phyloP scores from a whole-genome alignment of 2,797 vertebrate genomes.

The Pseudochirops cupreus region DNA sequence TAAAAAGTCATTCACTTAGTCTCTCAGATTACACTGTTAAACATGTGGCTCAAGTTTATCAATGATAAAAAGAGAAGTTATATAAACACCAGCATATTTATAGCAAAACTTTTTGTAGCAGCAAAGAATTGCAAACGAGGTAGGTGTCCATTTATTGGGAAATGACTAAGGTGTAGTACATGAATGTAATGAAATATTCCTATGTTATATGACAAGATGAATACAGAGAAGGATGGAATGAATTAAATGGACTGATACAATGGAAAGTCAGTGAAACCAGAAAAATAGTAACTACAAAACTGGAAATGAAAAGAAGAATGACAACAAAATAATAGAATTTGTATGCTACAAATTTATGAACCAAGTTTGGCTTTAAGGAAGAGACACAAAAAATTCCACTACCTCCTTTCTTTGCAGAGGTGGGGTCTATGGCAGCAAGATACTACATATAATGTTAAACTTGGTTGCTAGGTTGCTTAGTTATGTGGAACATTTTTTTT shows the following conservation, averaged over 20 bases:
- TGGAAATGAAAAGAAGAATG: background rate
- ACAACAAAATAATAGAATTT: background rate
- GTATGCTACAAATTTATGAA: background rate
- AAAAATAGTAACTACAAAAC: background rate
- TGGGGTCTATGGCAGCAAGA: background rate
- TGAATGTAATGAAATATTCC: background rate
- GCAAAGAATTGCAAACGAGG: background rate
- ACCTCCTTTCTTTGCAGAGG: background rate
- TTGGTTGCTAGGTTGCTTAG: background rate
- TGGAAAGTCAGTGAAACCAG: background rate
- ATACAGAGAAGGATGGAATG: background rate
- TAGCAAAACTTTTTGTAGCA: background rate
- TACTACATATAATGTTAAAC: background rate
- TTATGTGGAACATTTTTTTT: background rate
- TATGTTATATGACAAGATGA: background rate
- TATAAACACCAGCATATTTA: background rate
- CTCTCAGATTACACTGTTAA: background rate
- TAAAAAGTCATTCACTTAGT: background rate
- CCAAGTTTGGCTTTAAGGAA: background rate
- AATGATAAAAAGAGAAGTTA: background rate
- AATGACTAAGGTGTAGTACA: background rate
- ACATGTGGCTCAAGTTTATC: background rate
- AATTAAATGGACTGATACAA: background rate
- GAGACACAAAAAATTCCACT: background rate
- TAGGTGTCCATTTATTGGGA: background rate